Evolutionary conservation across 2,888 invertebrate species (phyloP).

Genomic region (Ornithoptera priamus): DNA sequence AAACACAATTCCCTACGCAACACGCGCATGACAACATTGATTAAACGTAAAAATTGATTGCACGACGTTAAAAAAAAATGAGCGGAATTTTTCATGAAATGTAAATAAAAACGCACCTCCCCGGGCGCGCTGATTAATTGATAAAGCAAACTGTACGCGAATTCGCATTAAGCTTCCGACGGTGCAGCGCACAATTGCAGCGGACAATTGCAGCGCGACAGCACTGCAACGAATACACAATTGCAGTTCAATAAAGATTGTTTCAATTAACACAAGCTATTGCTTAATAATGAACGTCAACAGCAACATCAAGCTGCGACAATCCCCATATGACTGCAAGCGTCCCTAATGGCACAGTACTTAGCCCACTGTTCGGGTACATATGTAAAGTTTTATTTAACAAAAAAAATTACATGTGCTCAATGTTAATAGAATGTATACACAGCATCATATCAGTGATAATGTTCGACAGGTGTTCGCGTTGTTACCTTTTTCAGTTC

Average conservation of each 20-base stretch:
- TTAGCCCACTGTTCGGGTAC: too few species aligned
- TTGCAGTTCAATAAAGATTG: background rate
- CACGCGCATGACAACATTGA: conserved; percentile 20
- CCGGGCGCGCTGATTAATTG: conserved; percentile 26
- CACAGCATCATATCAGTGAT: too few species aligned
- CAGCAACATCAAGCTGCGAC: background rate
- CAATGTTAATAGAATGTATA: too few species aligned
- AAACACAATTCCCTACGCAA: background rate
- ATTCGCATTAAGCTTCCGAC: conserved; percentile 21
- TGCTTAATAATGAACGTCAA: background rate
- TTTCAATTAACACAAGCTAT: background rate
- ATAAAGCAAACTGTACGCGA: conserved; percentile 19
- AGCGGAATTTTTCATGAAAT: conserved; percentile 21
- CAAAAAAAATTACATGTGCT: too few species aligned
- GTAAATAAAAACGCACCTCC: conserved; percentile 26
- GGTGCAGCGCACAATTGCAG: background rate
- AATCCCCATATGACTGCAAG: background rate
- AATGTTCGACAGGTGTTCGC: too few species aligned
- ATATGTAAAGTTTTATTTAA: too few species aligned
- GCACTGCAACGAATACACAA: conserved; percentile 3
- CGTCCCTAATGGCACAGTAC: too few species aligned
- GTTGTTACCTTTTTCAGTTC: too few species aligned
- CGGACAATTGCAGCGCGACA: conserved; percentile 6
- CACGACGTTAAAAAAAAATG: conserved; percentile 6
- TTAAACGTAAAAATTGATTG: conserved; percentile 28